phyloP scores from a whole-genome alignment of 2,113 vertebrate species.

The Zosterops lateralis region DNA sequence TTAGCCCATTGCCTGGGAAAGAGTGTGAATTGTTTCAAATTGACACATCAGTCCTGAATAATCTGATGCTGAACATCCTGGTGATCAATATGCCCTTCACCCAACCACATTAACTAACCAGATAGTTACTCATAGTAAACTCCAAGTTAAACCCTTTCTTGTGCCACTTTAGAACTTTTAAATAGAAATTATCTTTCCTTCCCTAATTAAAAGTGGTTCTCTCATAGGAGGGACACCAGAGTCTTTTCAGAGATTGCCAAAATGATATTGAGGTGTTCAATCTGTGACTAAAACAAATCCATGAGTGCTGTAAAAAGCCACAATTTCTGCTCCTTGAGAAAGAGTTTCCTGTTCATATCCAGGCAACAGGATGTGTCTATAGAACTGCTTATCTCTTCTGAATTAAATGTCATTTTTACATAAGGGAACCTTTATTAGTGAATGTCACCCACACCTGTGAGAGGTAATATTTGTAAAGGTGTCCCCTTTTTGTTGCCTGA shows the following conservation, averaged over 20 bases:
- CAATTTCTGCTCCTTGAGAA: background rate
- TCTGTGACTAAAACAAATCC: background rate
- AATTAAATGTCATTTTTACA: constrained; percentile 55
- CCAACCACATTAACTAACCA: background rate
- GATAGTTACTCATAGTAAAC: background rate
- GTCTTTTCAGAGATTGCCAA: background rate
- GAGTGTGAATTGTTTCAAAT: background rate
- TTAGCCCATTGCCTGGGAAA: background rate
- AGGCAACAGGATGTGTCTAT: background rate
- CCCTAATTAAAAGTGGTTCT: background rate
- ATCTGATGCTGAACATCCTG: background rate
- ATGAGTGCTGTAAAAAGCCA: background rate
- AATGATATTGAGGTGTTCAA: background rate
- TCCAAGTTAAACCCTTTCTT: background rate
- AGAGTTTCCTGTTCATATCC: background rate
- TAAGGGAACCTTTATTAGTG: constrained; percentile 28
- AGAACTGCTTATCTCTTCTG: background rate
- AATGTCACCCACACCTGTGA: constrained; percentile 30
- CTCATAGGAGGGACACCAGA: background rate
- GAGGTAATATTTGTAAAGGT: constrained; percentile 33
- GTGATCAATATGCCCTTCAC: background rate
- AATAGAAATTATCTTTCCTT: background rate
- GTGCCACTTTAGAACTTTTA: background rate
- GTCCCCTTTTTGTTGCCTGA: background rate
- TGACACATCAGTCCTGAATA: background rate